Base-by-base conservation (phyloP, 2,797 vertebrate genomes). In the Pterois miles region DNA sequence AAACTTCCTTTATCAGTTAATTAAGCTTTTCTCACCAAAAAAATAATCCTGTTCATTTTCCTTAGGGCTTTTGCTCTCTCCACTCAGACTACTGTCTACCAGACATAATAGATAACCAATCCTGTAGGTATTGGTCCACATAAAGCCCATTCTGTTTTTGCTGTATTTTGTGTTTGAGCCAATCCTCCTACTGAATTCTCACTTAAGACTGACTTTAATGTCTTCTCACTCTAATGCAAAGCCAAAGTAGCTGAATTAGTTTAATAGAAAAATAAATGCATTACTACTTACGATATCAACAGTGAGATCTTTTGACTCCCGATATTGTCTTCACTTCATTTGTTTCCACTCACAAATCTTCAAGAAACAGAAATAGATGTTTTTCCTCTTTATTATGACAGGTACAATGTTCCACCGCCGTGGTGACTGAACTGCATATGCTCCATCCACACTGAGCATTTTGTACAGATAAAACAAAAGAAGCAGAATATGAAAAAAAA, bases 211-310 rank as follows among this genome's bases (percentile, higher is more conserved):
- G 2, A 27, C 20, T n/a, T 40, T 1, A 31, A 27, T 16, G 20
- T 50, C 13, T 22, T 64, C 7, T 52, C 3, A 38, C 31, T 25
- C 14, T 38, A 52, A 46, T 8, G 0, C 53, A 1, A 65, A 65
- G 13, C 13, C 53, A 60, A 54, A 59, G 2, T 13, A 1, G 1
- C 14, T 20, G 0, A 74, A 54, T 75, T 12, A 56, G 27, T 57
- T 3, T 74, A 40, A 46, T 50, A 14, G 25, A 65, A 46, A 31
- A 27, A 25, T 8, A 31, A 7, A 50, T 2, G 4, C 25, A 6
- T 0, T 12, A 3, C 6, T 62, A 87, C 86, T 87, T 80, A 89
- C 85, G 36, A 40, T 7, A 22, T 65, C 10, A 33, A 8, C 4
- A 50, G 22, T 7, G 13, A 8, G 5, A 22, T 56, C n/a, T 20